Evolutionary conservation across 2,888 invertebrate species (phyloP).

Genomic region (Epiblema foenella): DNA sequence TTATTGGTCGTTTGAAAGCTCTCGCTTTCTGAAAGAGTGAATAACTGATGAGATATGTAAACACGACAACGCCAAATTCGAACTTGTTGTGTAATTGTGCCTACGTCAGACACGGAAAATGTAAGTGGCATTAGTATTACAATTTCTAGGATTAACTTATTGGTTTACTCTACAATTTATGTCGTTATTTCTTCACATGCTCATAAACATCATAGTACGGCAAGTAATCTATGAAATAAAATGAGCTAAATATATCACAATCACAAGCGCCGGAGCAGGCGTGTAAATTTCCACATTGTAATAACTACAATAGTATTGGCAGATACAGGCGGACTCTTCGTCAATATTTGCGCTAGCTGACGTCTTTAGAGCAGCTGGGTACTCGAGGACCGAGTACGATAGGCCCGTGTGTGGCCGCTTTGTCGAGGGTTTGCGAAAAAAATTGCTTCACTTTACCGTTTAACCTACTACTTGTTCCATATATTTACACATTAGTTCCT

Average conservation of each 20-base stretch:
- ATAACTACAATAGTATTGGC: slow-evolving; percentile 48
- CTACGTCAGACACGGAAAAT: slow-evolving; percentile 9
- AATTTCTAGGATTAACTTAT: too few species aligned
- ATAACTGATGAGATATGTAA: slow-evolving; percentile 25
- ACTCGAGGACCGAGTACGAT: slow-evolving; percentile 43
- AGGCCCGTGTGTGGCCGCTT: slow-evolving; percentile 12
- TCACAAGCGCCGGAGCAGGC: slow-evolving; percentile 23
- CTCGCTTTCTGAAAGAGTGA: slow-evolving; percentile 28
- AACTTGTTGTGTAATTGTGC: slow-evolving; percentile 7
- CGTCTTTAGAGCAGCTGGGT: slow-evolving; percentile 55
- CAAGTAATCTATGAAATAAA: background rate
- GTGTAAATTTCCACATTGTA: slow-evolving; percentile 52
- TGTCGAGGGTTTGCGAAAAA: slow-evolving; percentile 10
- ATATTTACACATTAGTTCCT: too few species aligned
- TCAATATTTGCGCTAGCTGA: slow-evolving; percentile 66
- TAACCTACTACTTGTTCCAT: too few species aligned
- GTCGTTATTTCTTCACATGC: too few species aligned
- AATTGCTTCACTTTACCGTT: background rate
- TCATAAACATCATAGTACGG: too few species aligned
- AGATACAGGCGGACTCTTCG: slow-evolving; percentile 55
- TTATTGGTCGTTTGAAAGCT: slow-evolving; percentile 23
- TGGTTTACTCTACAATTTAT: too few species aligned
- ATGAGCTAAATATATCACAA: background rate
- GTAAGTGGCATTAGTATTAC: too few species aligned
- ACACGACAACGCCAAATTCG: slow-evolving; percentile 7